phyloP scores from a whole-genome alignment of 2,888 invertebrate genomes.

The Leptinotarsa rubiginosa region DNA sequence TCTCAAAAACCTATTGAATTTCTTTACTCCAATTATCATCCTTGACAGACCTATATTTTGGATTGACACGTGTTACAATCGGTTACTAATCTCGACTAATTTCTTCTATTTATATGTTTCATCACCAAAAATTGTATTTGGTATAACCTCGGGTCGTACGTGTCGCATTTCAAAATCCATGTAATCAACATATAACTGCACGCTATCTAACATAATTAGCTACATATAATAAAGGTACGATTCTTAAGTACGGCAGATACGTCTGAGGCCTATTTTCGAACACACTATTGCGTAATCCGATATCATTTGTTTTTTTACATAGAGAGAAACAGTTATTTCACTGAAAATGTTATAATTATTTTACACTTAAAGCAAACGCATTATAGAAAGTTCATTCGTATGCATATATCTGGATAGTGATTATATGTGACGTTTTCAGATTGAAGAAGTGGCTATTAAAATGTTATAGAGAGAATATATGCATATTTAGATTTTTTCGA shows the following conservation, averaged over 20 bases:
- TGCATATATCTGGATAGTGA: slow-evolving; percentile 36
- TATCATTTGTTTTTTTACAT: slow-evolving; percentile 31
- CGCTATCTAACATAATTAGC: slow-evolving; percentile 12
- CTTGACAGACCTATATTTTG: background rate
- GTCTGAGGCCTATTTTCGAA: slow-evolving; percentile 34
- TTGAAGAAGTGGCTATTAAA: slow-evolving; percentile 20
- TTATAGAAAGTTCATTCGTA: slow-evolving; percentile 37
- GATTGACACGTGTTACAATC: background rate
- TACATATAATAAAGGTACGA: slow-evolving; percentile 4
- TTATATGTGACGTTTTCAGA: slow-evolving; percentile 21
- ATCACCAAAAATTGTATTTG: slow-evolving; percentile 14
- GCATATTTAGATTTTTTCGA: background rate
- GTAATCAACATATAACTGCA: slow-evolving; percentile 17
- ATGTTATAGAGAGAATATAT: slow-evolving; percentile 12
- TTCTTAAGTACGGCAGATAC: background rate
- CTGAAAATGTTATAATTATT: slow-evolving; percentile 41
- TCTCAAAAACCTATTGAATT: too few relatives aligned
- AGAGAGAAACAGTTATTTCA: slow-evolving; percentile 32
- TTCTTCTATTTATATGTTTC: background rate
- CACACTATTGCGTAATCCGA: slow-evolving; percentile 33
- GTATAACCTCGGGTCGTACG: slow-evolving; percentile 11
- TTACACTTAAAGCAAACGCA: slow-evolving; percentile 35
- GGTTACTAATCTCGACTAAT: background rate
- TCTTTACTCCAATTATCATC: background rate
- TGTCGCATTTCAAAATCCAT: slow-evolving; percentile 19